These are phyloP conservation scores for Podabrus alpinus DNA, from an alignment of 2,888 invertebrate genomes.

Conservation along the genomic window DNA sequence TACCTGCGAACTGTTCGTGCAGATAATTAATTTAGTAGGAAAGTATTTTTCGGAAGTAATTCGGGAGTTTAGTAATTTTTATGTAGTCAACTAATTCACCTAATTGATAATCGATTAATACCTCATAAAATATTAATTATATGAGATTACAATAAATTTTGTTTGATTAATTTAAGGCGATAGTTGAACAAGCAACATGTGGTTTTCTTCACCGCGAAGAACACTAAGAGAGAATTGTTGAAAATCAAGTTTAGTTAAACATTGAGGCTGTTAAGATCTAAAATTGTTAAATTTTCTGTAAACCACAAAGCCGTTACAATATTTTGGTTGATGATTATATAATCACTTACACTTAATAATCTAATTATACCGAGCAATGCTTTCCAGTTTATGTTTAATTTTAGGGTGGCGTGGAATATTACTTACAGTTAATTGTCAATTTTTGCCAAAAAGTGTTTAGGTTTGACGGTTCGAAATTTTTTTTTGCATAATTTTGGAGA, in stretches of 20 bases:
- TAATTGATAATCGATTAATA: not conserved
- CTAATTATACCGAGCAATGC: not conserved
- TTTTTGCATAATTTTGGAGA: not conserved
- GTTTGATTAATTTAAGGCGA: not conserved
- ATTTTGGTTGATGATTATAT: not conserved
- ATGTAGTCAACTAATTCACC: not conserved
- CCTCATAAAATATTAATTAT: not conserved
- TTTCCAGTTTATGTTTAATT: not conserved
- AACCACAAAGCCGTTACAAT: conserved; percentile 2
- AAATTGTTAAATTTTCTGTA: conserved; percentile 5
- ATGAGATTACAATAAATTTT: not conserved
- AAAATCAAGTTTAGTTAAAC: conserved; percentile 2
- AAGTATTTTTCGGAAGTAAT: conserved; percentile 15
- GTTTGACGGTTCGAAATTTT: not conserved
- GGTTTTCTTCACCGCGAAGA: conserved; percentile 1
- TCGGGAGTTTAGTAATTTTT: conserved; percentile 1
- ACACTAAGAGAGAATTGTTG: conserved; percentile 1
- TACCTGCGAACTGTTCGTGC: conserved; percentile 16
- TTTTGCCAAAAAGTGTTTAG: not conserved
- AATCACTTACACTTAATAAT: not conserved
- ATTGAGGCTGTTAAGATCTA: conserved; percentile 3
- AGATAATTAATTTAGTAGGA: conserved; percentile 25
- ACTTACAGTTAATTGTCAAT: not conserved
- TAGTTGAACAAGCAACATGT: not conserved
- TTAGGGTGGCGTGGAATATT: not conserved